These are phyloP conservation scores for Ambastaia sidthimunki DNA, from an alignment of 2,797 vertebrate species.

Conservation along the genomic window DNA sequence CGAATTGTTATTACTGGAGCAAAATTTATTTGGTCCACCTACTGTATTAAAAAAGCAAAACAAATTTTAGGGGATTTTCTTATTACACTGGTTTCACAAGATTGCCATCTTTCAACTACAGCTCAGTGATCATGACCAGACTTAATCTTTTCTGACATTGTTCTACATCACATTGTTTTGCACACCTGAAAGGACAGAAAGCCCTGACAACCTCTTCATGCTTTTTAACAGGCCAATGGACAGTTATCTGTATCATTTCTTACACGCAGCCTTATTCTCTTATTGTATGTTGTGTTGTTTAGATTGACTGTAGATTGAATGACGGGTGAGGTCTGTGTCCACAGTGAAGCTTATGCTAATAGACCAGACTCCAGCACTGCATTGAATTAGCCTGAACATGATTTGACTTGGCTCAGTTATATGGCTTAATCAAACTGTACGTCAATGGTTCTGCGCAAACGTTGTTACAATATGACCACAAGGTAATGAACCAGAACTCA, in stretches of 20 bases:
- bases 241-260: not conserved
- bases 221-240: slow-evolving; percentile 42
- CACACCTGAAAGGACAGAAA: slow-evolving; percentile 34
- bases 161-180: slow-evolving; percentile 33
- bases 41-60: slow-evolving; percentile 6
- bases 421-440: slow-evolving; percentile 7
- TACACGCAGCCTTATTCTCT: not conserved
- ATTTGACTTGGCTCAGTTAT: slow-evolving; percentile 29
- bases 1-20: not conserved
- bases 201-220: slow-evolving; percentile 10
- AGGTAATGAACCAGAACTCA: not conserved
- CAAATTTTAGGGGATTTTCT: slow-evolving; percentile 4
- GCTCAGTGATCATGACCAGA: slow-evolving; percentile 38
- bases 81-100: not conserved
- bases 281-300: slow-evolving; percentile 19
- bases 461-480: not conserved
- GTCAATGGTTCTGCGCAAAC: not conserved
- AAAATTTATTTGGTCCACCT: slow-evolving; percentile 4
- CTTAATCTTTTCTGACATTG: slow-evolving; percentile 52
- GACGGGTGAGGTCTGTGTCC: slow-evolving; percentile 20
- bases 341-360: slow-evolving; percentile 25
- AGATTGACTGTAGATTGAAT: slow-evolving; percentile 20
- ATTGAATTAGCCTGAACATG: slow-evolving; percentile 38
- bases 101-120: slow-evolving; percentile 20
- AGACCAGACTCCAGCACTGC: slow-evolving; percentile 30